These are phyloP conservation scores for Gryllus bimaculatus DNA, from an alignment of 1,140 invertebrate species.

Conservation along the genomic window DNA sequence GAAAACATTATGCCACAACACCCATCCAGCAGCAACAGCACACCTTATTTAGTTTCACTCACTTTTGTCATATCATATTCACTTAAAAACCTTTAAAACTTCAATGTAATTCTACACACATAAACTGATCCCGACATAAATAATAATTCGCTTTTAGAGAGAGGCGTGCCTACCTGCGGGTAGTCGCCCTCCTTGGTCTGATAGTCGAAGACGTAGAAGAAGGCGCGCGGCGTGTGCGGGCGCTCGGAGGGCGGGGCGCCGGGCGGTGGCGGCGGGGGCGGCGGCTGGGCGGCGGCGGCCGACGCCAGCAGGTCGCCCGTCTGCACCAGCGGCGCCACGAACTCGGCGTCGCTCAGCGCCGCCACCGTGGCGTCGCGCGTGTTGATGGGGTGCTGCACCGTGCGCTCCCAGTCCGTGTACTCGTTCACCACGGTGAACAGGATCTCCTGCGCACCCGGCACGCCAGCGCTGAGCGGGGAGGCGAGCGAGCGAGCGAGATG, in stretches of 20 bases:
- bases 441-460: constrained; percentile 62
- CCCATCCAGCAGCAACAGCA: too few species aligned
- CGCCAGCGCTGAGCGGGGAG: too few species aligned
- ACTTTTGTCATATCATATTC: too few species aligned
- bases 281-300: not conserved
- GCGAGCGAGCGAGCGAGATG: too few species aligned
- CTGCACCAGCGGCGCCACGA: constrained; percentile 74
- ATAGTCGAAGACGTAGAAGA: constrained; percentile 90
- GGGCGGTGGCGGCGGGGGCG: constrained; percentile 80
- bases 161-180: constrained; percentile 52
- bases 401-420: constrained; percentile 94
- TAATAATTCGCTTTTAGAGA: not conserved
- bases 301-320: constrained; percentile 65
- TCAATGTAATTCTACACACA: too few species aligned
- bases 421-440: constrained; percentile 94
- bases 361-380: constrained; percentile 86
- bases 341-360: constrained; percentile 85
- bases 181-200: constrained; percentile 86
- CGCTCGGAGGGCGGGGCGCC: constrained; percentile 88
- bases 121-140: too few species aligned
- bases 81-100: too few species aligned
- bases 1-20: too few species aligned
- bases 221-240: constrained; percentile 68
- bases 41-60: too few species aligned
- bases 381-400: constrained; percentile 82